These are phyloP conservation scores for Emmelina monodactyla DNA, from an alignment of 2,888 invertebrate genomes.

Conservation along the genomic window DNA sequence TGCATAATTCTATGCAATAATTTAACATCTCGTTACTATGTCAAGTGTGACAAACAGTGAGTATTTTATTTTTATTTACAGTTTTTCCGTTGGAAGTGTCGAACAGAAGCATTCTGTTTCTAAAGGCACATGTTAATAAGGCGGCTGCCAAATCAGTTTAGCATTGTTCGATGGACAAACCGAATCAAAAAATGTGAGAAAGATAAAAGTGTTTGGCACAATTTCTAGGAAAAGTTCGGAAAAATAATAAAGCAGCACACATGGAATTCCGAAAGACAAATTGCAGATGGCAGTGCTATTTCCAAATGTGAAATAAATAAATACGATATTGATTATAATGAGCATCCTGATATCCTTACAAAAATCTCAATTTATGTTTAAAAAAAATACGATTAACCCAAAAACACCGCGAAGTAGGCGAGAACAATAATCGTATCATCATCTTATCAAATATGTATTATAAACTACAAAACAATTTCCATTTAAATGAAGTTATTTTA, in stretches of 20 bases:
- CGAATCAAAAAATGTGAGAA: slow-evolving; percentile 2
- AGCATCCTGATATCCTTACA: slow-evolving; percentile 44
- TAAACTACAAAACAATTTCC: slow-evolving; percentile 22
- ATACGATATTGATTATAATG: slow-evolving; percentile 42
- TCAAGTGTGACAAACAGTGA: slow-evolving; percentile 28
- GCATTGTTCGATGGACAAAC: background rate
- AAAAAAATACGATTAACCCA: slow-evolving; percentile 1
- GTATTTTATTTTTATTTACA: slow-evolving; percentile 26
- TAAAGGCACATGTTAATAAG: slow-evolving; percentile 39
- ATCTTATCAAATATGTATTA: slow-evolving; percentile 14
- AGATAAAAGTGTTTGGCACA: slow-evolving; percentile 4
- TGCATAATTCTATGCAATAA: slow-evolving; percentile 7
- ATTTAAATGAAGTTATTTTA: slow-evolving; percentile 24
- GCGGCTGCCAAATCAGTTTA: background rate
- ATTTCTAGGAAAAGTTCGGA: slow-evolving; percentile 3
- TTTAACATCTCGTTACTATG: background rate
- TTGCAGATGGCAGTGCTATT: slow-evolving; percentile 30
- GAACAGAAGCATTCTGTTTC: slow-evolving; percentile 20
- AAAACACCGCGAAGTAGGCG: slow-evolving; percentile 3
- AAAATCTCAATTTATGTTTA: background rate
- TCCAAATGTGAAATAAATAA: too few species aligned
- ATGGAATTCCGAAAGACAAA: too few species aligned
- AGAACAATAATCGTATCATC: slow-evolving; percentile 1
- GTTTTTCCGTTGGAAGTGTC: slow-evolving; percentile 12
- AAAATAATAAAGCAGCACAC: background rate